A percentile compares a stretch with the other conserved stretches of the same genome.
phyloP scores from a whole-genome alignment of 1,140 invertebrate species.

The Rhopalosiphum maidis region DNA sequence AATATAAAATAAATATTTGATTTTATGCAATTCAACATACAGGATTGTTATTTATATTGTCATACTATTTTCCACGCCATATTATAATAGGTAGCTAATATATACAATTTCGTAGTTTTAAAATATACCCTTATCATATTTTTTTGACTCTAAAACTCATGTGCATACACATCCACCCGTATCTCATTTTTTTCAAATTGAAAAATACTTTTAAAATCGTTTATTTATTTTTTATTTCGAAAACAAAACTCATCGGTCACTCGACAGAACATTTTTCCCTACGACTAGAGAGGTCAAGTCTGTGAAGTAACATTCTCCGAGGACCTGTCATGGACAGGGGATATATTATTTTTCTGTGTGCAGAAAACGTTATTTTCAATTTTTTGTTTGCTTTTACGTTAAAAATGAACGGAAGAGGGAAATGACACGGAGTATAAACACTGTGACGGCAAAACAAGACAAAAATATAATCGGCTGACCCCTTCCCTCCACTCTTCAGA shows the following conservation, averaged over 20 bases:
- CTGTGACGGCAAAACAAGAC: not conserved
- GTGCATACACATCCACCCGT: not conserved
- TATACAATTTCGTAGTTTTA: not conserved
- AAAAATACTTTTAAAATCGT: conserved; percentile 4
- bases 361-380: conserved; percentile 40
- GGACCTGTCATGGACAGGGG: conserved; percentile 5
- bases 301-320: not conserved
- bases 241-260: not conserved
- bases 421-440: not conserved
- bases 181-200: not conserved
- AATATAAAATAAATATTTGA: not conserved
- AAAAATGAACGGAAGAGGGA: not conserved
- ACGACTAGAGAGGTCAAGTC: conserved; percentile 3
- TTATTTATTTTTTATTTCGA: not conserved
- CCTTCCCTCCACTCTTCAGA: not conserved
- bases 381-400: conserved; percentile 33
- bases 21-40: not conserved
- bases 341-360: not conserved
- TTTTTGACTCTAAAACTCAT: not conserved
- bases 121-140: not conserved
- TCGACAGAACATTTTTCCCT: conserved; percentile 24
- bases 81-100: not conserved
- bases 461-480: conserved; percentile 28
- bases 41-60: not conserved
- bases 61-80: not conserved